Base-by-base conservation (phyloP, 2,888 invertebrate genomes). In the Thymelicus acteon region DNA sequence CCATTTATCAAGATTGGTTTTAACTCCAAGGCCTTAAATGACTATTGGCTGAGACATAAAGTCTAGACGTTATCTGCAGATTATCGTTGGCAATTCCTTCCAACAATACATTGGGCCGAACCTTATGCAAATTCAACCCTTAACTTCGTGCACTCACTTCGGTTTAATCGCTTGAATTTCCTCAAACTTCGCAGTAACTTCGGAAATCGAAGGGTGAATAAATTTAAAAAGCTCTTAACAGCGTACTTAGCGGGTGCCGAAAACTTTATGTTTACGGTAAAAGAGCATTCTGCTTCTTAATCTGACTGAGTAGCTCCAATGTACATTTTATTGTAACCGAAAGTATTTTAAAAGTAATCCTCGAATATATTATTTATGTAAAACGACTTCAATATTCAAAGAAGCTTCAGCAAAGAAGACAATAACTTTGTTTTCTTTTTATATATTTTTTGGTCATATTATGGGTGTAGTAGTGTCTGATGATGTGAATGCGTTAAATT, bases 181-280 rank as follows among this genome's bases (percentile, higher is more conserved):
- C 89, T 80, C 82, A 85, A 89, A 77, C 82, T 86, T 87, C 83
- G 79, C 78, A 75, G 79, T 86, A 87, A 86, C 88, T 89, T 83
- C 80, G 78, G 79, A 80, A 87, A 90, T 88, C 87, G 90, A 89
- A 91, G 93, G 93, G 93, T 93, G 93, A 91, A 93, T 93, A 93
- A 88, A 93, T 93, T 93, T 91, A 87, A 91, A 92, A 92, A 91
- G 87, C 89, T 91, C 88, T 89, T 87, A 90, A 88, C 81, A 81
- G 81, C 81, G 79, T 88, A 84, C 85, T 82, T 87, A 88, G 88
- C 85, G 87, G 86, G 86, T 86, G 88, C 81, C 79, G 84, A 86
- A 86, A 92, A 91, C 84, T 91, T 91, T 87, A 84, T 86, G 85
- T 88, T 88, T 89, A 84, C 82, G 78, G 78, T 79, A 79, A 79